A percentile compares a stretch with the other conserved stretches of the same genome.
These are phyloP conservation scores for Lepidiolamprologus cunningtoni DNA, from an alignment of 2,113 vertebrate species.

Conservation along the genomic window DNA sequence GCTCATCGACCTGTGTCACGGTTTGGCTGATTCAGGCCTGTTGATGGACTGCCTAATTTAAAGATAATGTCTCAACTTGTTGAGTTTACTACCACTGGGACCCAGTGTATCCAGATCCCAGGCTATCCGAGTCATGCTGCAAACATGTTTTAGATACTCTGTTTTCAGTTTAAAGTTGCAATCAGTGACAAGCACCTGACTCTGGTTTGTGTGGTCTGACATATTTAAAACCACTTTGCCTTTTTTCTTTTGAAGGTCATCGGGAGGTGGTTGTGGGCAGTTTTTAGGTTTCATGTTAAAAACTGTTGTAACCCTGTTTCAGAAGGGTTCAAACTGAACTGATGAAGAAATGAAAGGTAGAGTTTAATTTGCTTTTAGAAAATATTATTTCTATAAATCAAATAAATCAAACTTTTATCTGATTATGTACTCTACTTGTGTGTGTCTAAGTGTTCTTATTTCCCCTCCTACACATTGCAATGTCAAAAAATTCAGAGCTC, in stretches of 20 bases:
- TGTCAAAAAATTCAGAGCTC: not conserved
- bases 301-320: not conserved
- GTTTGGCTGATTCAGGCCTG: not conserved
- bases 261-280: accelerated
- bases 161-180: not conserved
- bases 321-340: accelerated
- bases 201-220: not conserved
- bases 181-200: accelerated
- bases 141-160: accelerated
- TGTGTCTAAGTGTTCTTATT: not conserved
- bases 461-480: not conserved
- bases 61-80: accelerated
- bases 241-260: accelerated
- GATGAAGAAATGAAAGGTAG: not conserved
- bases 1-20: not conserved
- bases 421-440: not conserved
- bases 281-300: not conserved
- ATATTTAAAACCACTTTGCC: not conserved
- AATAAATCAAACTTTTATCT: not conserved
- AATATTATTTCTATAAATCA: not conserved
- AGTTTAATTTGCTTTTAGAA: not conserved
- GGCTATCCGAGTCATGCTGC: accelerated
- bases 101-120: not conserved
- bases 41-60: accelerated
- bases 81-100: accelerated